Evolutionary conservation across 2,113 vertebrate species (phyloP).

Genomic region (Pituophis catenifer): DNA sequence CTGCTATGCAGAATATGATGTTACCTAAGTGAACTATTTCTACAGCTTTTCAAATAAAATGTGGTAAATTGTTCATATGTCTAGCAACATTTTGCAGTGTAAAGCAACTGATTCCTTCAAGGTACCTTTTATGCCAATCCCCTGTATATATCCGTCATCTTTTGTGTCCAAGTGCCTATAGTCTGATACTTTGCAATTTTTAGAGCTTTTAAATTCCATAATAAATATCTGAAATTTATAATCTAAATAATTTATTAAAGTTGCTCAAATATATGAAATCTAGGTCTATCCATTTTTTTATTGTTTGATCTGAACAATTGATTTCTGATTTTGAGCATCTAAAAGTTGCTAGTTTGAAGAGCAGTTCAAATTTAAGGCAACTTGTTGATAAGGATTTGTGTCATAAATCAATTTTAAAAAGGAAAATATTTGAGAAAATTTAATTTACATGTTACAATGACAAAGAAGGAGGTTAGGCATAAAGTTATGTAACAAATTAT

Average conservation of each 20-base stretch:
- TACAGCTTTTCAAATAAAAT: not conserved
- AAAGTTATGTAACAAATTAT: conserved; percentile 48
- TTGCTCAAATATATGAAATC: conserved; percentile 48
- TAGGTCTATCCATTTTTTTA: not conserved
- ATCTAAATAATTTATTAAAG: conserved; percentile 53
- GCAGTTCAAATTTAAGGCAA: conserved; percentile 48
- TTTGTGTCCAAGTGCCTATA: conserved; percentile 39
- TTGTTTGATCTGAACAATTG: not conserved
- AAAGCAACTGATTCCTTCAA: not conserved
- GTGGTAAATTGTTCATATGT: not conserved
- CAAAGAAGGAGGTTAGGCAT: conserved; percentile 33
- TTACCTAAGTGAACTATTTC: not conserved
- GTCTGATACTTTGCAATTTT: conserved; percentile 38
- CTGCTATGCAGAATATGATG: not conserved
- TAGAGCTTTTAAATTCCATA: conserved; percentile 15
- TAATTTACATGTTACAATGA: conserved; percentile 46
- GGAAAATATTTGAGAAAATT: conserved; percentile 53
- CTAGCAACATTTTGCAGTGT: not conserved
- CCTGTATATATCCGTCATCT: conserved; percentile 40
- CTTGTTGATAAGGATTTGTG: conserved; percentile 12
- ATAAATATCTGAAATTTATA: conserved; percentile 27
- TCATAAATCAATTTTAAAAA: conserved; percentile 17
- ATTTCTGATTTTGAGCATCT: conserved; percentile 42
- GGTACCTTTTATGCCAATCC: not conserved
- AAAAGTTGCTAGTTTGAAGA: conserved; percentile 41